Base-by-base conservation (phyloP, 2,888 invertebrate species). In the Apeira syringaria region DNA sequence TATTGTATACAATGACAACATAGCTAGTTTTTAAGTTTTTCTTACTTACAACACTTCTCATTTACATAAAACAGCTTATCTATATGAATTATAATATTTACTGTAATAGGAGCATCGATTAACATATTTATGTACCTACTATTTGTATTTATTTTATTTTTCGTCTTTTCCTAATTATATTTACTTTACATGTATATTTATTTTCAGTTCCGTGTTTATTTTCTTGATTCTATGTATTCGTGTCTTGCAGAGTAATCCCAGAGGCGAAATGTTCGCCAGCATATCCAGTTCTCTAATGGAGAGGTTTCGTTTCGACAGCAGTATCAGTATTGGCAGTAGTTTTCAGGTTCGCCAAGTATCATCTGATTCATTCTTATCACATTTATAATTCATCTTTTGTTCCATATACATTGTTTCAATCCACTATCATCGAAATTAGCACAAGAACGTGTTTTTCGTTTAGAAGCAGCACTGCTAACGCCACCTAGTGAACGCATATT, bases 201-300 rank as follows among this genome's bases (percentile, higher is more conserved):
- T 68, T 70, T 81, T 74, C 74, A 77, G 76, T 80, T 71, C 10
- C 37, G 39, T 63, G 6, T 37, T 52, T 55, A 51, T 50, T 57
- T 61, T 53, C 29, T 61, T 58, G 57, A 47, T 59, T 52, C 69
- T 60, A 58, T 59, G 38, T 64, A 48, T 66, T 76, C 78, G 73
- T 87, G 77, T 80, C 77, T 91, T 91, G 74, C 92, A 94, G 94
- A 92, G 91, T 83, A 93, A 94, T 77, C 92, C 94, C 67, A 93
- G 93, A 70, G 95, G 95, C 68, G 96, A 96, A 91, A 94, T 94
- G 91, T 95, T 93, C 80, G 95, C 95, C 64, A 95, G 94, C 87
- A 93, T 96, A 66, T 94, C 95, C 62, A 94, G 94, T 63, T 96
- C 96, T 51, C 90, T 95, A 84, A 93, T 95, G 93, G 94, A 93